Conservation (phyloP, 1,140 invertebrate genomes). For the Thalassaphorura encarpata region DNA sequence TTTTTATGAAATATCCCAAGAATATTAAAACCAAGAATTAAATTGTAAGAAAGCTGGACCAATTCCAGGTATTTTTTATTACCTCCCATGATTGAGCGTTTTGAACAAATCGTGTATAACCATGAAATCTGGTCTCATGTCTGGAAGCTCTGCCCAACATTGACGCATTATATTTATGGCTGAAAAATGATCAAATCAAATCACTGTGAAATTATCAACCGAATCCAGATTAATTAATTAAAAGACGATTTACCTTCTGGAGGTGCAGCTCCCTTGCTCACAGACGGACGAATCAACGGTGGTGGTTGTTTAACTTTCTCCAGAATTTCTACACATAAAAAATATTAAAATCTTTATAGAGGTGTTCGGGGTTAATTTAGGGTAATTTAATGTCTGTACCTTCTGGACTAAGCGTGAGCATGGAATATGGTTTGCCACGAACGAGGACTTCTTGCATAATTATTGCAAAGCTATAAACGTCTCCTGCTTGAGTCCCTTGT, state of each 20-base stretch:
- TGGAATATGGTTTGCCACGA: constrained; percentile 75
- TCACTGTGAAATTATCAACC: no score
- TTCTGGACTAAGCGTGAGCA: constrained; percentile 73
- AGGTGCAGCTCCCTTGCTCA: constrained; percentile 85
- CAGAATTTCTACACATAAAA: constrained; percentile 60
- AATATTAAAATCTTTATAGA: no score
- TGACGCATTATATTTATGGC: constrained; percentile 85
- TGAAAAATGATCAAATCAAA: no score
- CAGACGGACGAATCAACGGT: constrained; percentile 79
- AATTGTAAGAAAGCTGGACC: no score
- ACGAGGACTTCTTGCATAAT: constrained; percentile 85
- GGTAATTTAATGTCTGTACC: no score
- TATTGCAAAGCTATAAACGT: constrained; percentile 86
- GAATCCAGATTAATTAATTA: no score
- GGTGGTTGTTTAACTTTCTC: constrained; percentile 80
- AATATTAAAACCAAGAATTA: no score
- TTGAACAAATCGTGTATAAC: constrained; percentile 74
- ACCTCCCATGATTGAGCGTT: constrained; percentile 74
- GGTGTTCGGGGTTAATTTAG: no score
- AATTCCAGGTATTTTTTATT: no score
- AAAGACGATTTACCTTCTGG: no score
- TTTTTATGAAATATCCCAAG: no score
- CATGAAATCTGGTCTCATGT: constrained; percentile 78
- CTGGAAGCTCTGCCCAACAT: constrained; percentile 73
- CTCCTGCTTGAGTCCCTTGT: constrained; percentile 65